phyloP scores from a whole-genome alignment of 2,888 invertebrate genomes.

The Calameuta filiformis region DNA sequence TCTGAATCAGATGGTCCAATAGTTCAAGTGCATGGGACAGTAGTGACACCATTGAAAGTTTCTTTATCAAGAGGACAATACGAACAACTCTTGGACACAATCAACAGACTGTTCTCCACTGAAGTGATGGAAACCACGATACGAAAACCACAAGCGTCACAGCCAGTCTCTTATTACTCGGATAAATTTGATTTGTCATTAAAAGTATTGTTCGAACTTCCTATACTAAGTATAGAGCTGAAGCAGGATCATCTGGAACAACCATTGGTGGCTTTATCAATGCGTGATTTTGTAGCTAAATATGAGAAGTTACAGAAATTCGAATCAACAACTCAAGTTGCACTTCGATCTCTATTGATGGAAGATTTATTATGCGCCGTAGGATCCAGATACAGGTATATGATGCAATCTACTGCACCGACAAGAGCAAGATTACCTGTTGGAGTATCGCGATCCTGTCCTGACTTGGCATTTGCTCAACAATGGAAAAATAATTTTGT shows the following conservation, averaged over 20 bases:
- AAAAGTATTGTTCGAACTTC: conserved; percentile 78
- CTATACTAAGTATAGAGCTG: conserved; percentile 80
- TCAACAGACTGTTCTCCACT: conserved; percentile 61
- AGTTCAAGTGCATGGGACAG: conserved; percentile 71
- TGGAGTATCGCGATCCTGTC: conserved; percentile 80
- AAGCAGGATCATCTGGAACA: conserved; percentile 80
- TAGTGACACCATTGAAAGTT: conserved; percentile 86
- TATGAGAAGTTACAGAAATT: conserved; percentile 76
- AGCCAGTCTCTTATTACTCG: conserved; percentile 38
- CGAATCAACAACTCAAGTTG: conserved; percentile 82
- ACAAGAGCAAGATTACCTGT: conserved; percentile 49
- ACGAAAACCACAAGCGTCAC: conserved; percentile 42
- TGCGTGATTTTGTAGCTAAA: conserved; percentile 83
- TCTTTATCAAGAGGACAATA: conserved; percentile 89
- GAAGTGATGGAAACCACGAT: conserved; percentile 56
- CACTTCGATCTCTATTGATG: conserved; percentile 87
- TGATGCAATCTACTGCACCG: conserved; percentile 79
- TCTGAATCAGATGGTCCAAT: conserved; percentile 50
- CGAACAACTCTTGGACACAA: conserved; percentile 86
- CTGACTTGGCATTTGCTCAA: conserved; percentile 72
- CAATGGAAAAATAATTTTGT: conserved; percentile 41
- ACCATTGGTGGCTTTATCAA: conserved; percentile 86
- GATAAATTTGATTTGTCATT: conserved; percentile 57
- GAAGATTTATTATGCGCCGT: conserved; percentile 87
- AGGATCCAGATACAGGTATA: conserved; percentile 83